Base-by-base conservation (phyloP, 1,140 invertebrate genomes). In the Centruroides sculpturatus region DNA sequence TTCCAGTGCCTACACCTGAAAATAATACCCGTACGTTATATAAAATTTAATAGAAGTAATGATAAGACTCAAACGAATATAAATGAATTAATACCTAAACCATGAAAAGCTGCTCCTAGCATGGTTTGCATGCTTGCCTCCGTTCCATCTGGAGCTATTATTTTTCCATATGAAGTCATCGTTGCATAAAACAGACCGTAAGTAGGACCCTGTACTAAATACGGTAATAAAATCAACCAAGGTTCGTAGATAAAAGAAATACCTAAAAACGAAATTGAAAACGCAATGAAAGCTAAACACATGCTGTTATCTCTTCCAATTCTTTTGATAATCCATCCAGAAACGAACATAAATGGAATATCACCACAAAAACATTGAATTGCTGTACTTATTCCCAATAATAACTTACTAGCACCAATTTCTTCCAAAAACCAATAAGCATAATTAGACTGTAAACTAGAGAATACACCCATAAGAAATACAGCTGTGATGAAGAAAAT, bases 141-240 rank as follows among this genome's bases (percentile, higher is more conserved):
- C 0, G 85, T 87, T 11, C 90, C 90, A 3, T 82, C 78, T n/a
- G 89, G 87, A 4, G 89, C 83, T 3, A 92, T 81, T 64, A 85
- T 82, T 71, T 84, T 89, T 1, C 88, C 89, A 73, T 92, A 94
- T 0, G 87, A 87, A 10, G 87, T 83, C 83, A 92, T 90, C 9
- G 87, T 68, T 0, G 89, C 82, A 75, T 89, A 94, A 69, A 88
- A 87, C 60, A 94, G 77, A 10, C 90, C 90, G 70, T 88, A 88
- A 0, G 89, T 89, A 8, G 92, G 74, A 13, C 89, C 89, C 73
- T 93, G 88, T 6, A 89, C 74, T 59, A 91, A 71, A 73, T 94
- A 91, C 34, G 94, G 81, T 3, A 87, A 82, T 57, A 95, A 74
- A 58, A 86, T 81, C 71, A 80, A 81, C 64, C 64, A 67, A 87